Base-by-base conservation (phyloP, 2,888 invertebrate genomes). In the Aplocera efformata region DNA sequence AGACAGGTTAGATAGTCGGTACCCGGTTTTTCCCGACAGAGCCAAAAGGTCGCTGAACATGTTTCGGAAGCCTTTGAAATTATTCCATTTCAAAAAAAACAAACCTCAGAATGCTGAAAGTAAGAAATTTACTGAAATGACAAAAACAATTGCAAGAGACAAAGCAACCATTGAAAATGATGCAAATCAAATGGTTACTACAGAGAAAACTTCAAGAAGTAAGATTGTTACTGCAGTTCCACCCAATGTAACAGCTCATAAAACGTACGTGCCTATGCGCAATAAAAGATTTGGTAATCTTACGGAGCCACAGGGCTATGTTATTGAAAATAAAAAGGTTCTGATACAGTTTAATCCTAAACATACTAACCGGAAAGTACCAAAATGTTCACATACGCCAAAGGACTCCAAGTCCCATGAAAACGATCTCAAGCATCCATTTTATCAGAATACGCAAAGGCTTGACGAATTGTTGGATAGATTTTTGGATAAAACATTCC, bases 391-490 rank as follows among this genome's bases (percentile, higher is more conserved):
- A 0, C 79, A 83, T 24, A 37, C 44, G 0, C 68, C 72, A 0
- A 70, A 70, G 43, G 72, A 75, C 0, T 55, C 58, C 0, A 72
- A 73, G 28, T 55, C 65, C 0, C 72, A 78, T 11, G 80, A 81
- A 29, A 66, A 67, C 21, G 57, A 74, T 32, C 30, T 74, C 0
- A 79, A 76, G 22, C 75, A 81, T 53, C 79, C 81, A 0, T 82
- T 72, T 30, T 77, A 77, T 13, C 72, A 81, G 41, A 72, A 79
- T 21, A 65, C 71, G 0, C 76, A 80, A 50, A 57, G 64, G 22
- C 28, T 81, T 1, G 80, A 81, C n/a, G 64, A 78, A 7, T 28
- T 79, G 0, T 25, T 80, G 1, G 77, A 74, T 9, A 59, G 53
- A 5, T 60, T 78, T 32, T 31, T 74, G 1, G 63, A 69, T n/a